Evolutionary conservation across 53 echinoderm and acorn worm genomes (phyloP), one percentile per base, ranked within the genome.

Genomic region (Apostichopus leukothele): DNA sequence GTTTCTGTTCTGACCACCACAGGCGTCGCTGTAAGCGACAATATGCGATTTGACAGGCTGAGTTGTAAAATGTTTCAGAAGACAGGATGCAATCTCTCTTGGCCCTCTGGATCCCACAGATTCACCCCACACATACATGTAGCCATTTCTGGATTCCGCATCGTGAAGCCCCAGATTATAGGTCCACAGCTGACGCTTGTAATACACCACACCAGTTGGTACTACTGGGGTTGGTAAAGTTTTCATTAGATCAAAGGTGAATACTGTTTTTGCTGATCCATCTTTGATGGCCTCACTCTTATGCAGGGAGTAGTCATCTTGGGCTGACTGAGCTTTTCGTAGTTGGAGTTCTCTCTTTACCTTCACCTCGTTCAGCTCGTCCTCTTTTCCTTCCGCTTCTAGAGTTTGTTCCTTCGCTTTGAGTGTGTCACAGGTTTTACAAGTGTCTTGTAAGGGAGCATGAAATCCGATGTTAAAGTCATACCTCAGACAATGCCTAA

Each of bases 201-300:
- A 25, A 25, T 74, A 74, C 7, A 74, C 75, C 75, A 74, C 13
- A 9, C 75, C 26, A 12, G 75, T 74, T 22, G 75, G 2, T 25
- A 74, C 75, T 9, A 74, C 75, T 22, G 75, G 75, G 13, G 75
- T 74, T 74, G 75, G 75, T 12, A 74, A 25, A 7, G 75, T 74
- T 74, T 74, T 74, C 75, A 74, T 74, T 6, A 74, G 26, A 25
- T 74, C 75, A 74, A 74, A 74, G 20, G 75, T 74, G 13, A 74
- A 74, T 20, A 74, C 75, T 74, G 75, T 55, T 55, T 8, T 55
- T 9, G 55, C 9, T 55, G 55, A 8, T 6, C 9, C 55, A 9
- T 55, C 68, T 68, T 68, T 68, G 68, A 14, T 68, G 1, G 13
- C 68, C 13, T 68, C 68, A 14, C n/a, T n/a, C n/a, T 13, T 68